A percentile compares a stretch with the other conserved stretches of the same genome.
phyloP scores from a whole-genome alignment of 1,140 invertebrate species.

The Drosophila repleta region DNA sequence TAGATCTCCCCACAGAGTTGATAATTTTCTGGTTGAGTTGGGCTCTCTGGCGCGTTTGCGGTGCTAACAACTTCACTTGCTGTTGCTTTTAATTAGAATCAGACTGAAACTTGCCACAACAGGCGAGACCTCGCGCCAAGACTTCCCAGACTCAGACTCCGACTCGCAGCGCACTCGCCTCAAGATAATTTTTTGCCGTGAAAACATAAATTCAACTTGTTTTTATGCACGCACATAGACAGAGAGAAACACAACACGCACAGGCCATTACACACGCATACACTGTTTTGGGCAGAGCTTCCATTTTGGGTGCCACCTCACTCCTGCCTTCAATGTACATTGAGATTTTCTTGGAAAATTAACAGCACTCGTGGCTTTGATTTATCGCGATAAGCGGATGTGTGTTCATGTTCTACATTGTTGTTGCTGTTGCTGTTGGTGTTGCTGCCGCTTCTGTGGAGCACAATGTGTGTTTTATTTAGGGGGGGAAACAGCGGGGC shows the following conservation, averaged over 20 bases:
- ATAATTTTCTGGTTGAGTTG: conserved; percentile 74
- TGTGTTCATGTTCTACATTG: conserved; percentile 43
- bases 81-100: conserved; percentile 79
- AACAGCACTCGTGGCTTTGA: conserved; percentile 80
- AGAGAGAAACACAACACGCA: conserved; percentile 21
- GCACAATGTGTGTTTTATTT: conserved; percentile 7
- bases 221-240: conserved; percentile 54
- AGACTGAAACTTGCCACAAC: conserved; percentile 45
- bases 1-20: conserved; percentile 58
- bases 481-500: neutral
- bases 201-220: conserved; percentile 79
- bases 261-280: conserved; percentile 34
- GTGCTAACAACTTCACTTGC: conserved; percentile 51
- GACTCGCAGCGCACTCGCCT: conserved; percentile 19
- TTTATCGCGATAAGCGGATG: conserved; percentile 78
- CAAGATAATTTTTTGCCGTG: conserved; percentile 70
- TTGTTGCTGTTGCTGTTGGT: conserved; percentile 31
- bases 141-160: conserved; percentile 10
- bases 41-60: conserved; percentile 15
- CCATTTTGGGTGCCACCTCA: conserved; percentile 17
- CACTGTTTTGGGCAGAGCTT: conserved; percentile 38
- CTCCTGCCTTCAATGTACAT: conserved; percentile 11
- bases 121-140: conserved; percentile 10
- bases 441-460: conserved; percentile 9
- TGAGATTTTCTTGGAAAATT: conserved; percentile 75